Base-by-base conservation (phyloP, 2,113 vertebrate genomes). In the Onychostoma macrolepis region DNA sequence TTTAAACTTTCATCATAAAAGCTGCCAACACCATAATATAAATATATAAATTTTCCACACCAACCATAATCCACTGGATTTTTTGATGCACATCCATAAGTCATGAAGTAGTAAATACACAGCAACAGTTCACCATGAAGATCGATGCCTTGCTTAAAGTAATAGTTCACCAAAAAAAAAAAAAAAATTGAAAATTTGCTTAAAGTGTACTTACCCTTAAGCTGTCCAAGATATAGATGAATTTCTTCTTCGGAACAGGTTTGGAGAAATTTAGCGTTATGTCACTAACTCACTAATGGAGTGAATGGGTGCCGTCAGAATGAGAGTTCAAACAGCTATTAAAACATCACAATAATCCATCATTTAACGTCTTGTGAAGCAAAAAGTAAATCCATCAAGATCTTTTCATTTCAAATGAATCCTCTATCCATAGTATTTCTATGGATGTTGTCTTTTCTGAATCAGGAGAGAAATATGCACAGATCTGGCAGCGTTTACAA, bases 41-140 rank as follows among this genome's bases (percentile, higher is more conserved):
- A 50, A 69, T 15, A 82, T 36, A 67, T 28, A 13, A 1, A 65
- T 81, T 41, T 83, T 50, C 12, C 48, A 72, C 48, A 56, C 45
- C 81, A 71, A 9, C 41, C 28, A 71, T 12, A 48, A 83, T 50
- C 17, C 41, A 69, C 38, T 33, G 15, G 15, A 50, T 6, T 50
- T 24, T 83, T 13, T 61, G 48, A 11, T 78, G 5, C 9, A 33
- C 78, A 63, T n/a, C 13, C 7, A 19, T 28, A 45, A 8, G 38
- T 50, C 5, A 13, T 28, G 17, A 36, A 83, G 26, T 48, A 50
- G 45, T 50, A 71, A 83, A 71, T 38, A 15, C 63, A 48, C 12
- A 41, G 50, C 50, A 53, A 84, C 30, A 74, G 69, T 41, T 84
- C 48, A 74, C 8, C 11, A 2, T 24, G 21, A 74, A 85, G 72